Conservation (phyloP, 2,113 vertebrate genomes). For the Caretta caretta region DNA sequence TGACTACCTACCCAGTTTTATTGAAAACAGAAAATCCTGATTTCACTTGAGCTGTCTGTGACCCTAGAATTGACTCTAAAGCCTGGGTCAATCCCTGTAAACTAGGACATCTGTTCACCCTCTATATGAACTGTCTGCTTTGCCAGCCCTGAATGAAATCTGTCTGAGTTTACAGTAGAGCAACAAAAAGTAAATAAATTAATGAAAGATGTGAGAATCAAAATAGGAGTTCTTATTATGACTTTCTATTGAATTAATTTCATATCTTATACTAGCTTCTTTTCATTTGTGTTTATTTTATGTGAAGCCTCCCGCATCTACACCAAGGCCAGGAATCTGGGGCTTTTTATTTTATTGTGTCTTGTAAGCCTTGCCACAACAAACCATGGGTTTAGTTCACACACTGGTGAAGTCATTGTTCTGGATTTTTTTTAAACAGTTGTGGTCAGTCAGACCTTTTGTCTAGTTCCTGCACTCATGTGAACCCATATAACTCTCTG, state of each 20-base stretch:
- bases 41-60: neutral
- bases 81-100: neutral
- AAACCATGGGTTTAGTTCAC: neutral
- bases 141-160: neutral
- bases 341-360: neutral
- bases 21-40: neutral
- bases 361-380: neutral
- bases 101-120: neutral
- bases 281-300: neutral
- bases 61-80: neutral
- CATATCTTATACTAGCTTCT: neutral
- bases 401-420: neutral
- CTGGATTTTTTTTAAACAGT: neutral
- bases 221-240: neutral
- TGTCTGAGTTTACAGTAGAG: neutral
- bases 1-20: fast-evolving
- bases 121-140: neutral
- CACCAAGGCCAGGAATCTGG: neutral
- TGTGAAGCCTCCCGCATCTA: neutral
- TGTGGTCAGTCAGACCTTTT: neutral
- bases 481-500: neutral
- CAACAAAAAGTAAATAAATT: neutral
- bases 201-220: neutral
- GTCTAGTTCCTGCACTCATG: neutral
- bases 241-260: neutral